Evolutionary conservation across 1,140 invertebrate species (phyloP), one percentile per base, ranked within the genome.

Genomic region (Hormaphis cornu): DNA sequence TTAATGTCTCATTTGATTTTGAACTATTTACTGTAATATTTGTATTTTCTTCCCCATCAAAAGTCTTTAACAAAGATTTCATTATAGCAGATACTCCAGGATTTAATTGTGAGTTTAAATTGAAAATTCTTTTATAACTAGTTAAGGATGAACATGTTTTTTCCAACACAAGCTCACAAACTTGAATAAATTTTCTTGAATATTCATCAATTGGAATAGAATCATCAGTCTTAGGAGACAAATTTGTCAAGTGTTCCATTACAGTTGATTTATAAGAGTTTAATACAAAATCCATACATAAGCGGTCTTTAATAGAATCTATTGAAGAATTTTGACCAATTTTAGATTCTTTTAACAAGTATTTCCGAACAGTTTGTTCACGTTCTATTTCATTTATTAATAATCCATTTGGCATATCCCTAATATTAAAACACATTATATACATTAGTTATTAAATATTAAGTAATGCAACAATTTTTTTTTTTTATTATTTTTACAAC

Each of bases 311-410:
- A 46, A 66, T 50, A 22, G 22, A 22, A 48, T 50, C 12, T 18
- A 33, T 35, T 14, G 8, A 16, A 3, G 54, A 58, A 46, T 35
- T 66, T 14, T 26, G 2, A 9, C 18, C 18, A 66, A 14, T 35
- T 35, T 48, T 48, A 33, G 59, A 26, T 66, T 66, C 59, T 14
- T 66, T 35, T 22, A 66, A 9, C 35, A 66, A 66, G 18, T 66
- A 66, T 30, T 66, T 48, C 1, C 20, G 1, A 16, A 66, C 18
- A 22, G 10, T 7, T 66, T 66, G 42, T 22, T 66, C 44, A 50
- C 28, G 40, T 24, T 33, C 44, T 46, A 14, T 16, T 50, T 48
- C 59, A 35, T 66, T 66, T 9, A 66, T 28, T 33, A 50, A 46
- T 48, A 66, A 46, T 10, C 44, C 12, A 48, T 22, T 28, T 9